These are phyloP conservation scores for Hypercompe scribonia DNA, from an alignment of 2,888 invertebrate species.

Conservation along the genomic window DNA sequence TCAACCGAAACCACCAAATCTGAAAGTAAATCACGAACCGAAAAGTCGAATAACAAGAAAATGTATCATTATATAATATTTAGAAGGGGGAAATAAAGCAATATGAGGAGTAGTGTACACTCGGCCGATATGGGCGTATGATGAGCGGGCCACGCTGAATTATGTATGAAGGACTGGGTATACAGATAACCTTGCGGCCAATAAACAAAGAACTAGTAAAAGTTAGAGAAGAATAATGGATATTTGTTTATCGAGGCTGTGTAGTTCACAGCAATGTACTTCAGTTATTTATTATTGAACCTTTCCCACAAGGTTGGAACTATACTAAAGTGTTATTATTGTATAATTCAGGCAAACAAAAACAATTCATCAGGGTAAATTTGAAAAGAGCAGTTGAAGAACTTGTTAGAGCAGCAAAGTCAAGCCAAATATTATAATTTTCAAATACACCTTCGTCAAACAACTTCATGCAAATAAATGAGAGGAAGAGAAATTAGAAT, in stretches of 20 bases:
- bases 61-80: constrained; percentile 56
- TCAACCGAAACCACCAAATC: background rate
- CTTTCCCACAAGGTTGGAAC: background rate
- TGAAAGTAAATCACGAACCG: constrained; percentile 11
- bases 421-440: background rate
- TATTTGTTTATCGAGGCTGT: constrained; percentile 33
- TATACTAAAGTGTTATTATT: background rate
- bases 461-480: background rate
- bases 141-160: constrained; percentile 66
- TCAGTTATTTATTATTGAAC: background rate
- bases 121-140: constrained; percentile 62
- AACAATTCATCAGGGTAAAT: background rate
- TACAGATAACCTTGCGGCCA: constrained; percentile 47
- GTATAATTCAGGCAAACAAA: background rate
- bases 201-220: constrained; percentile 50
- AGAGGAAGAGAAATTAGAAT: too few relatives aligned
- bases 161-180: constrained; percentile 64
- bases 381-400: background rate
- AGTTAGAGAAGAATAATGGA: constrained; percentile 41
- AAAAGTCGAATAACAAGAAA: constrained; percentile 26
- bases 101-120: constrained; percentile 53
- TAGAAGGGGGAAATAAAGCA: constrained; percentile 54
- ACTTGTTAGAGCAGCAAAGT: background rate
- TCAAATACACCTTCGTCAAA: background rate
- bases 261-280: background rate